phyloP scores from a whole-genome alignment of 2,797 vertebrate genomes.

The Acanthornis magna region DNA sequence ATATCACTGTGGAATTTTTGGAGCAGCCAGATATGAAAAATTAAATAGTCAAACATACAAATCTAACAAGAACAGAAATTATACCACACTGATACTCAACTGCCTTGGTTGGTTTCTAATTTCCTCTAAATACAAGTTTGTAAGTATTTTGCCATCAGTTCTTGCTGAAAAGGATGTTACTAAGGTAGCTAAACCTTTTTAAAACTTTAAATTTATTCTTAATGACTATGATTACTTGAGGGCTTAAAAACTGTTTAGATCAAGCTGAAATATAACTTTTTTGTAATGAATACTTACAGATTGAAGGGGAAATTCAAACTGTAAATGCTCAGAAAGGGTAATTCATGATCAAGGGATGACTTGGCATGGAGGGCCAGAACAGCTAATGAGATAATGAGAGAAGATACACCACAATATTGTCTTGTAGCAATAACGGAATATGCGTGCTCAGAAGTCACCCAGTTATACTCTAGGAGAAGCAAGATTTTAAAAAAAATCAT shows the following conservation, averaged over 20 bases:
- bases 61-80: neutral
- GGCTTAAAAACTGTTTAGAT: neutral
- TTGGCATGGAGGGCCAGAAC: neutral
- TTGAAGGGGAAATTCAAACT: neutral
- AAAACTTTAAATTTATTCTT: neutral
- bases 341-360: neutral
- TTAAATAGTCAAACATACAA: neutral
- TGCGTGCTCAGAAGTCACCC: fast-evolving
- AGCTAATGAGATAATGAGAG: neutral
- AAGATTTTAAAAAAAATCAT: neutral
- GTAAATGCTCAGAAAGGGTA: neutral
- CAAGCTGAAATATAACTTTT: neutral
- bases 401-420: neutral
- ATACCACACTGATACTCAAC: neutral
- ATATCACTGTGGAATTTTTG: neutral
- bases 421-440: neutral
- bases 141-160: neutral
- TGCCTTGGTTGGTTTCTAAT: neutral
- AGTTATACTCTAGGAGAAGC: neutral
- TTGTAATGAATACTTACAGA: neutral
- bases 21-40: neutral
- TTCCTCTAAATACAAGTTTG: neutral
- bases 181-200: neutral
- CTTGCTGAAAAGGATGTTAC: neutral
- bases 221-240: neutral